Conservation (phyloP, 2,113 vertebrate genomes). For the Colinus virginianus region DNA sequence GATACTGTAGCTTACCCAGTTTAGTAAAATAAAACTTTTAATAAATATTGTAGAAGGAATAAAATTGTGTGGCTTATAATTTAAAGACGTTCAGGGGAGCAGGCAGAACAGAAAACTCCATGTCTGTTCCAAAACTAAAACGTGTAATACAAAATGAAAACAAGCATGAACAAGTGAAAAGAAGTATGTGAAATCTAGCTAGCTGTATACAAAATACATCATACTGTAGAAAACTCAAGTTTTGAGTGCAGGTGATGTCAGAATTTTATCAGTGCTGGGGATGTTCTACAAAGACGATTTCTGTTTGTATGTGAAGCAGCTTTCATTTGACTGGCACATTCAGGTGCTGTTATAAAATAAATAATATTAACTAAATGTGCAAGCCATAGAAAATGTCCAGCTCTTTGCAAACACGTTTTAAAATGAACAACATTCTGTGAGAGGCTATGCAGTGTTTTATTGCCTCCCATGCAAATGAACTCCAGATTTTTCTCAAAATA, state of each 20-base stretch:
- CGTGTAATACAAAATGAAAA: not conserved
- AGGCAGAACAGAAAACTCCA: not conserved
- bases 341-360: not conserved
- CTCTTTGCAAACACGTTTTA: not conserved
- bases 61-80: not conserved
- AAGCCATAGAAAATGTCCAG: not conserved
- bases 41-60: not conserved
- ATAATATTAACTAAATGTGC: not conserved
- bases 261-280: not conserved
- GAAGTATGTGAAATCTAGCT: not conserved
- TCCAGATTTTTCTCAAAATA: not conserved
- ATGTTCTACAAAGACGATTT: not conserved
- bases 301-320: accelerated
- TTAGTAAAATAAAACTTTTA: not conserved
- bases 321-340: not conserved
- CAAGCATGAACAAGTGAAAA: not conserved
- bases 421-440: constrained; percentile 30
- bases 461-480: constrained; percentile 12
- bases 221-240: not conserved
- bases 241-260: not conserved
- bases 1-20: accelerated
- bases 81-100: not conserved
- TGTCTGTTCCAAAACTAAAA: not conserved
- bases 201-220: not conserved
- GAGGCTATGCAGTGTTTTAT: not conserved